phyloP scores from a whole-genome alignment of 2,888 invertebrate species.

The Sipunculus nudus region DNA sequence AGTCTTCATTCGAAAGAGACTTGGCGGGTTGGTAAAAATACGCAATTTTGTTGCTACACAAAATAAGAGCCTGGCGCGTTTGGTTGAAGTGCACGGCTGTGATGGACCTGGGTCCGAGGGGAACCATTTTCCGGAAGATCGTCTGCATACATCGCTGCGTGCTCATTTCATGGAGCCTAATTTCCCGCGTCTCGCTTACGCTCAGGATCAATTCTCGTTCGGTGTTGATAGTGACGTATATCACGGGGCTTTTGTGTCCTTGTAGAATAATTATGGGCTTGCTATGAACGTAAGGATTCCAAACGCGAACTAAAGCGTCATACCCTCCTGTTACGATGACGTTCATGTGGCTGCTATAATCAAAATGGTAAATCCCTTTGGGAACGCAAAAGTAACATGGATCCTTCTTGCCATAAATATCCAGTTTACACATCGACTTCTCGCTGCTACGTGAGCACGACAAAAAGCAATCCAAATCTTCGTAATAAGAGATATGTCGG shows the following conservation, averaged over 20 bases:
- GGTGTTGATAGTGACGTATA: conserved; percentile 76
- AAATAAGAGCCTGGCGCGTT: not conserved
- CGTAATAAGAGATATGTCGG: conserved; percentile 76
- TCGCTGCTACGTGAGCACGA: conserved; percentile 74
- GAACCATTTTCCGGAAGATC: conserved; percentile 19
- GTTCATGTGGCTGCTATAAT: conserved; percentile 53
- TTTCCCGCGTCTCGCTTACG: conserved; percentile 76
- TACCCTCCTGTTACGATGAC: conserved; percentile 70
- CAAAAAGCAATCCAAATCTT: conserved; percentile 75
- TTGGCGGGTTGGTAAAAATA: not conserved
- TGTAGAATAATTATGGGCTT: conserved; percentile 74
- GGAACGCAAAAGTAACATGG: conserved; percentile 70
- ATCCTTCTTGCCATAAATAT: conserved; percentile 71
- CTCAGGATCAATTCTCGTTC: conserved; percentile 76
- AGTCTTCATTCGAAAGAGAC: conserved; percentile 5
- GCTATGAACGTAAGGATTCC: conserved; percentile 82
- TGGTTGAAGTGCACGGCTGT: conserved; percentile 5
- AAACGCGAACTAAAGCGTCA: conserved; percentile 79
- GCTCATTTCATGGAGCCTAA: conserved; percentile 81
- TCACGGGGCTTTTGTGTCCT: conserved; percentile 75
- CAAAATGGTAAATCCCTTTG: conserved; percentile 68
- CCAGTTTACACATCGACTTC: conserved; percentile 74
- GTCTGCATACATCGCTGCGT: conserved; percentile 77
- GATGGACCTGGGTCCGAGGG: not conserved
- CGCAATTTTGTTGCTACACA: not conserved